These are phyloP conservation scores for Petroica traversi DNA, from an alignment of 2,113 vertebrate species.

Conservation along the genomic window DNA sequence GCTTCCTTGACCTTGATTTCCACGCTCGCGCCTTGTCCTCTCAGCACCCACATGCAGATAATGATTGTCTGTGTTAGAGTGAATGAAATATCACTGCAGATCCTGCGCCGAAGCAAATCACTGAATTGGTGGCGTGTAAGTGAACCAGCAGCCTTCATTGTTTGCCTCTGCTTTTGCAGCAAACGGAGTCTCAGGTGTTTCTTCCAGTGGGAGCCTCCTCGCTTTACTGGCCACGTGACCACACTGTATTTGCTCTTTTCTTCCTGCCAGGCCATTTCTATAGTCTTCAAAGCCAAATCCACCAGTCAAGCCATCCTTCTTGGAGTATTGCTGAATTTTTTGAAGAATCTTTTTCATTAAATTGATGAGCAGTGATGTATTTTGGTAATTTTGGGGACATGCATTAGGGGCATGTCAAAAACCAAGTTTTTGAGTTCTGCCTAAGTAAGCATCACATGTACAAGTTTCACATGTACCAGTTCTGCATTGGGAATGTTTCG, in stretches of 20 bases:
- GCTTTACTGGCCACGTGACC: neutral
- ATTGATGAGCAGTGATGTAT: neutral
- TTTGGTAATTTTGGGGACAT: neutral
- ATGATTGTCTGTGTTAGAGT: slow-evolving; percentile 38
- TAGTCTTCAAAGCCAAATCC: neutral
- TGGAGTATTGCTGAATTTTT: neutral
- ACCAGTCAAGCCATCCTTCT: neutral
- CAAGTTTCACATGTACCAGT: neutral
- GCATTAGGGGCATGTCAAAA: neutral
- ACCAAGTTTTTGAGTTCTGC: neutral
- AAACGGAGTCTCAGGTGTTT: neutral
- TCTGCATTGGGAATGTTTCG: neutral
- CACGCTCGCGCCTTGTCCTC: neutral
- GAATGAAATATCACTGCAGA: slow-evolving; percentile 55
- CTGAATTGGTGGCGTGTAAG: neutral
- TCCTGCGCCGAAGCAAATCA: neutral
- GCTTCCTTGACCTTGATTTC: slow-evolving; percentile 62
- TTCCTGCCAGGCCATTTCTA: neutral
- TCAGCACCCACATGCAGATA: slow-evolving; percentile 46
- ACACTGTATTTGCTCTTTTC: neutral
- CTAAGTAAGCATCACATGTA: neutral
- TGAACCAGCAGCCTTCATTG: neutral
- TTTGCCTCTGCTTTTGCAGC: neutral
- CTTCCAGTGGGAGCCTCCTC: neutral
- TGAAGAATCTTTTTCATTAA: neutral